A percentile compares a stretch with the other conserved stretches of the same genome.
Evolutionary conservation across 1,140 invertebrate species (phyloP).

Genomic region (Nomia melanderi): DNA sequence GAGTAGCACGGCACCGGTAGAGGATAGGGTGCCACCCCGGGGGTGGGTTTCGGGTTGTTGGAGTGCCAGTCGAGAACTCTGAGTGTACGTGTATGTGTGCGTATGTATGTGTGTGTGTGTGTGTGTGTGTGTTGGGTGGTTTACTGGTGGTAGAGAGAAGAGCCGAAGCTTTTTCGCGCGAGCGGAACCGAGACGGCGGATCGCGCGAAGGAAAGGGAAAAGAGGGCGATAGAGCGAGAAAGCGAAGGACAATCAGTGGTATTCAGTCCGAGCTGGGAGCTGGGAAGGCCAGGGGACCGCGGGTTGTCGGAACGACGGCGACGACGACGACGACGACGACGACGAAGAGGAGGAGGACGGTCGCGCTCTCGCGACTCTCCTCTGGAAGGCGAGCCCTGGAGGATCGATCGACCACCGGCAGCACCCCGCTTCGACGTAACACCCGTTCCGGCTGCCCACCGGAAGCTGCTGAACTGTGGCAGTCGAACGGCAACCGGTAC

Average conservation of each 20-base stretch:
- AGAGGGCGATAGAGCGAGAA: conserved; percentile 50
- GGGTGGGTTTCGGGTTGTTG: conserved; percentile 58
- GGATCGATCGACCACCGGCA: conserved; percentile 64
- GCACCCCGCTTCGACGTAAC: conserved; percentile 61
- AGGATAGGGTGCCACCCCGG: conserved; percentile 53
- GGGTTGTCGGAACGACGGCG: conserved; percentile 27
- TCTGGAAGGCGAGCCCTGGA: conserved; percentile 17
- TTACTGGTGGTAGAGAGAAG: conserved; percentile 33
- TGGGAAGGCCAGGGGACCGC: conserved; percentile 61
- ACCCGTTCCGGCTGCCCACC: conserved; percentile 54
- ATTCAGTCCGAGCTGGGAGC: conserved; percentile 74
- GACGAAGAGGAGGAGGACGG: conserved; percentile 17
- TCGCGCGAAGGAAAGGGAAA: conserved; percentile 22
- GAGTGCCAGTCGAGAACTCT: conserved; percentile 53
- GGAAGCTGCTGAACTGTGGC: conserved; percentile 64
- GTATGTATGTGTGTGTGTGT: too few relatives aligned
- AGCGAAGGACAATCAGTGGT: conserved; percentile 77
- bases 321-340: conserved; percentile 26
- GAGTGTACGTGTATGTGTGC: too few relatives aligned
- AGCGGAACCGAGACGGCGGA: conserved; percentile 16
- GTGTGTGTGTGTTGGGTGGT: conserved; percentile 56
- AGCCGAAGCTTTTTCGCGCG: conserved; percentile 27
- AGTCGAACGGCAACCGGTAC: conserved; percentile 55
- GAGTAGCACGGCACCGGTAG: conserved; percentile 68
- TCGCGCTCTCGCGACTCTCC: conserved; percentile 37